A percentile compares a stretch with the other conserved stretches of the same genome.
Conservation (phyloP, 2,888 invertebrate species). For the Nymphalis c-album region DNA sequence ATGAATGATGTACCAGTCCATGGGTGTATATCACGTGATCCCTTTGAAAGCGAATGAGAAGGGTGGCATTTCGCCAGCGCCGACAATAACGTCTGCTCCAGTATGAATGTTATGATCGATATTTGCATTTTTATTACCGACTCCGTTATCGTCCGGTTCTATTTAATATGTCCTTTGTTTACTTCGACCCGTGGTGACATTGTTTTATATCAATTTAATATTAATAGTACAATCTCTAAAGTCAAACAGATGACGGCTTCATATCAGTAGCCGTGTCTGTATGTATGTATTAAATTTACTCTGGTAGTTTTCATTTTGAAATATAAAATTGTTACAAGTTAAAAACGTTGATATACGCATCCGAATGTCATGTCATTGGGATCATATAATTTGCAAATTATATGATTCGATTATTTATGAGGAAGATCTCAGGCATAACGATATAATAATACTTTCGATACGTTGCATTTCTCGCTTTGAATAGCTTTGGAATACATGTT, state of each 20-base stretch:
- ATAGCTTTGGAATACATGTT: constrained; percentile 57
- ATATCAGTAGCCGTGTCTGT: too few species aligned
- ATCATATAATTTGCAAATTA: too few species aligned
- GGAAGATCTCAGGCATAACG: constrained; percentile 18
- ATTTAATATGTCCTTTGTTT: constrained; percentile 41
- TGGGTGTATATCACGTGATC: constrained; percentile 45
- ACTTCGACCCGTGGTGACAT: constrained; percentile 20
- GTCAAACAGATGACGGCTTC: too few species aligned
- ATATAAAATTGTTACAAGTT: too few species aligned
- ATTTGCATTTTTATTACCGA: constrained; percentile 66
- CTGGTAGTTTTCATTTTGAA: too few species aligned
- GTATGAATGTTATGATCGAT: constrained; percentile 56
- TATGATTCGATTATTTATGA: constrained; percentile 1
- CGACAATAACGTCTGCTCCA: constrained; percentile 62
- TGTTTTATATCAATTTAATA: neutral
- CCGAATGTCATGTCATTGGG: too few species aligned
- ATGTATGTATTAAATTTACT: too few species aligned
- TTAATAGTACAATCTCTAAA: neutral
- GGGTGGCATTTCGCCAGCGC: constrained; percentile 61
- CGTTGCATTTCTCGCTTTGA: constrained; percentile 56
- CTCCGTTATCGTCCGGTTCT: constrained; percentile 43
- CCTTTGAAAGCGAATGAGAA: constrained; percentile 51
- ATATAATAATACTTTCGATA: constrained; percentile 21
- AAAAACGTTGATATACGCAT: too few species aligned
- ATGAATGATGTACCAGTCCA: constrained; percentile 41